Base-by-base conservation (phyloP, 1,140 invertebrate species). In the Andrena cerasifolii region DNA sequence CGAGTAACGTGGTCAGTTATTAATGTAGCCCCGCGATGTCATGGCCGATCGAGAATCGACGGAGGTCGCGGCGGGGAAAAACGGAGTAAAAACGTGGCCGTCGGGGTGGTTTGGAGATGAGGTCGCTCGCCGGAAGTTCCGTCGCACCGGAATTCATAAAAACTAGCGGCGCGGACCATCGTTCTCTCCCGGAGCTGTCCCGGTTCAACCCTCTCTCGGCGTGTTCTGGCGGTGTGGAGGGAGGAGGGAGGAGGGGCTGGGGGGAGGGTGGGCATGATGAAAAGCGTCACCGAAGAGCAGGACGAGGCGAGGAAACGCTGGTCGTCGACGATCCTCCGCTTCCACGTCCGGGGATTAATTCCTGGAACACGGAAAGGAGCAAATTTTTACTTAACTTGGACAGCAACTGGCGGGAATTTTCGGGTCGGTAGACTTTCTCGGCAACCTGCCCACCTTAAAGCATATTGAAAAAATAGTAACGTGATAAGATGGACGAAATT, bases 111-210 rank as follows among this genome's bases (percentile, higher is more conserved):
- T 79, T 79, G 74, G 77, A 86, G 83, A 87, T 81, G 84, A 86
- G 86, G 82, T 86, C 83, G 84, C 79, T 82, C 68, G 79, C 78
- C 87, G 86, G 83, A 89, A 87, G 83, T 87, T 78, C 79, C 84
- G 76, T 74, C 82, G 82, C 76, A 87, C 76, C 83, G 86, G 79
- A 89, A 85, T 86, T 71, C 86, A 89, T 88, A 87, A 88, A 88
- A 89, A 87, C 74, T 84, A 77, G 72, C 80, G 51, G 70, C 70
- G 49, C 59, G 36, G 71, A 75, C 59, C 71, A 62, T 58, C 71
- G 61, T 75, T 78, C 54, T 61, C 75, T 58, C 31, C 33, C 58
- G 51, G 31, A 31, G 36, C 76, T 63, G 62, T 71, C 56, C 65
- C 24, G 28, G 53, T 54, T 51, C 66, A 59, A 75, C 79, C 47